These are phyloP conservation scores for Apodemus speciosus DNA, from an alignment of 2,113 vertebrate species.

Conservation along the genomic window DNA sequence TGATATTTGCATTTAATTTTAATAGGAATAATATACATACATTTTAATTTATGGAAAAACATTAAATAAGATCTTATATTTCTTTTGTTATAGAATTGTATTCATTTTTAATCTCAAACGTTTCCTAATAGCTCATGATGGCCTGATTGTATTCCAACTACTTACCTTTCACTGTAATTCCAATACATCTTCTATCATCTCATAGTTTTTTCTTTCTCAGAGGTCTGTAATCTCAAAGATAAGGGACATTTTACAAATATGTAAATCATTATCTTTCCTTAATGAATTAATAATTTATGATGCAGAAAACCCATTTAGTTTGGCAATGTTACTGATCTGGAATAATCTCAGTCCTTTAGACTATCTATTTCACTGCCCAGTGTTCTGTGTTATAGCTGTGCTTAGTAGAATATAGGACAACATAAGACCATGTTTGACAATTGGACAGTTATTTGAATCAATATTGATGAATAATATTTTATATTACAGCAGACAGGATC, in stretches of 20 bases:
- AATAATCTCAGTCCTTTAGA: background rate
- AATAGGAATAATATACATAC: background rate
- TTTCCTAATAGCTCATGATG: constrained; percentile 31
- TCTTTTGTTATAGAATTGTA: background rate
- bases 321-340: rapidly evolving
- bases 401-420: background rate
- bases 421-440: background rate
- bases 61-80: background rate
- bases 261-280: background rate
- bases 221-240: background rate
- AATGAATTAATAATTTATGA: background rate
- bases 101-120: constrained; percentile 32
- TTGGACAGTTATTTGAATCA: background rate
- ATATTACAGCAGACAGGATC: background rate
- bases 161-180: background rate
- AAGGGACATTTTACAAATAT: background rate
- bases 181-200: background rate
- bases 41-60: constrained; percentile 16
- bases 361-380: rapidly evolving
- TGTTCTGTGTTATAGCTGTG: background rate
- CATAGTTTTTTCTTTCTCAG: background rate
- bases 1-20: constrained; percentile 37
- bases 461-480: background rate
- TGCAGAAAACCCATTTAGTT: background rate
- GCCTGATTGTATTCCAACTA: background rate